phyloP scores from a whole-genome alignment of 2,113 vertebrate species.

The Oryctolagus cuniculus region DNA sequence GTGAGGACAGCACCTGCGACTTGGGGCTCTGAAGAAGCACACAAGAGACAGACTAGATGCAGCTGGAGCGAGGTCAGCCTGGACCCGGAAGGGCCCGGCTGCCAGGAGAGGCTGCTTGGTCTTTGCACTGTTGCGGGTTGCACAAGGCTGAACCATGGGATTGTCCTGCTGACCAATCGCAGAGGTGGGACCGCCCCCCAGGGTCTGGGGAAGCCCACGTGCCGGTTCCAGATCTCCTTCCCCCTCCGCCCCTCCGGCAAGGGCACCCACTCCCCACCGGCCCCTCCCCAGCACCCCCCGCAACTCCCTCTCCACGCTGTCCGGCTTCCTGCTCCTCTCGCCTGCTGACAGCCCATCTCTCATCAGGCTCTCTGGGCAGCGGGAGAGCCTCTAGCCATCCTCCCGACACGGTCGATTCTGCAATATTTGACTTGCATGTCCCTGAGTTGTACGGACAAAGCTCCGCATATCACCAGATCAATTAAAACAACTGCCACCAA shows the following conservation, averaged over 20 bases:
- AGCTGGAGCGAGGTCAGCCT: neutral
- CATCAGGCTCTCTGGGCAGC: constrained; percentile 74
- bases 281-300: neutral
- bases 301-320: neutral
- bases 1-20: neutral
- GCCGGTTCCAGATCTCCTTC: neutral
- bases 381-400: constrained; percentile 66
- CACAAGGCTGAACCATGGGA: rapidly evolving
- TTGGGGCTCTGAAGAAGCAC: neutral
- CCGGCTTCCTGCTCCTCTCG: neutral
- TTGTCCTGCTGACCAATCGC: too few species aligned
- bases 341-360: constrained; percentile 79
- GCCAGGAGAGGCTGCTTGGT: neutral
- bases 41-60: neutral
- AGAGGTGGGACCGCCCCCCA: neutral
- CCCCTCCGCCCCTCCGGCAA: constrained; percentile 57
- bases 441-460: constrained; percentile 76
- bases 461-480: constrained; percentile 72
- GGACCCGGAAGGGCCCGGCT: rapidly evolving
- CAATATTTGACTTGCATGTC: constrained; percentile 79
- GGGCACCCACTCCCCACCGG: neutral
- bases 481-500: constrained; percentile 79
- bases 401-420: constrained; percentile 64
- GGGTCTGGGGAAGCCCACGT: rapidly evolving
- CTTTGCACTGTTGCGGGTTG: neutral